Base-by-base conservation (phyloP, 2,888 invertebrate genomes). In the Liopterus haemorrhoidalis region DNA sequence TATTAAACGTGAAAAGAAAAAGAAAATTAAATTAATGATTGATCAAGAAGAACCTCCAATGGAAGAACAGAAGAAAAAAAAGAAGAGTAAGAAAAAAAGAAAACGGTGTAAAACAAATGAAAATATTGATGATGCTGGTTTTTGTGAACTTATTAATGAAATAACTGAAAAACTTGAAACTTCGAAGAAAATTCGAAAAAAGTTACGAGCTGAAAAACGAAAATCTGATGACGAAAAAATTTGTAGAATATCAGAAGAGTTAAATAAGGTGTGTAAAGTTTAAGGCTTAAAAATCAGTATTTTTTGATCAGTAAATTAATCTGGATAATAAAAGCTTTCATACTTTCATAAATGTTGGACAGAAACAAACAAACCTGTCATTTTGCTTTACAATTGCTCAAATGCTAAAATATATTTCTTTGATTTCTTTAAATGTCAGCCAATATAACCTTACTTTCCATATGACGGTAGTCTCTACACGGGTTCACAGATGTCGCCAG, bases 41-140 rank as follows among this genome's bases (percentile, higher is more conserved):
- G 15, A 36, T 16, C 24, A 27, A 19, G 38, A 32, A 2, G 39
- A 38, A 6, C 8, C 11, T 14, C 12, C 19, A 2, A 14, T 2
- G 24, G 11, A 22, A 24, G 14, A 31, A 14, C 2, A 9, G 31
- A 35, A 25, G 14, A 45, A 45, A 20, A 45, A 45, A 27, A 19
- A 25, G n/a, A 37, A 38, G 20, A n/a, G n/a, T n/a, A 49, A 57
- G 16, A 63, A 64, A 38, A 63, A 64, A 48, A 53, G 62, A 9
- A 63, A 62, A 49, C 54, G 56, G 4, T 41, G 46, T 14, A 53
- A 55, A 48, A 50, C 52, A 52, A 47, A 46, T 49, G 32, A 51
- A 41, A 41, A 49, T 49, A 31, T 45, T 50, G 31, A 30, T 9
- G 47, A 42, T 42, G 41, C 37, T 8, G 41, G 38, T 9, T 41